Evolutionary conservation across 2,113 vertebrate species (phyloP), one percentile per base, ranked within the genome.

Genomic region (Dolichotis patagonum): DNA sequence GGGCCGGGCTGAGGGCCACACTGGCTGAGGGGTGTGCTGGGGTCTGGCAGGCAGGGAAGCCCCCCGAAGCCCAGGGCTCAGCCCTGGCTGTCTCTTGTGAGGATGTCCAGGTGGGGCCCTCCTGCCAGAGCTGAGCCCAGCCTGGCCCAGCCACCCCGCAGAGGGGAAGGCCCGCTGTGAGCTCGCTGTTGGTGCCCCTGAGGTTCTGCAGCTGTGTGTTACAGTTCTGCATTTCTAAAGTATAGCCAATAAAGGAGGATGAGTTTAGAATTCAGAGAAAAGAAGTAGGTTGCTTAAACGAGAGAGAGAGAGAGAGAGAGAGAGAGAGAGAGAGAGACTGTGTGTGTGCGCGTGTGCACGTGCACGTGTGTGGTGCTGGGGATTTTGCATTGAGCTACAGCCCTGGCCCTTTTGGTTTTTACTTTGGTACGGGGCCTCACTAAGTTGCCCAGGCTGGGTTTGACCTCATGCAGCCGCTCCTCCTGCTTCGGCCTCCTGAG

Each of bases 121-220:
- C 24, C 46, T 46, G 46, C 24, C 43, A 22, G 84, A 58, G 63
- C 71, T 3, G 63, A 35, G 54, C 43, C 86, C 71, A 14, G 63
- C 49, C 67, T 5, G 0, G 20, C 49, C 16, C 30, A 11, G n/a
- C 16, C n/a, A 16, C n/a, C 30, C 41, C 6, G 3, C 28, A 41
- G 83, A 3, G 0, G 32, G 10, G n/a, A 26, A 46, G 56, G 38
- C 12, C 1, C 1, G 22, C 12, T 0, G 4, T 7, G 24, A 24
- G 58, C 28, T 77, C 5, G 17, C 3, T 49, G 35, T 14, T 63
- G 41, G 80, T 7, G 28, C 9, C 13, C 9, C 49, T 38, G 89
- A 0, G 17, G 41, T 4, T 35, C 32, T 17, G 28, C 9, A n/a
- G 22, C 19, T 62, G 32, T 58, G 75, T 81, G 19, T 5, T 17